Evolutionary conservation across 2,888 invertebrate species (phyloP).

Genomic region (Diarsia mendica): DNA sequence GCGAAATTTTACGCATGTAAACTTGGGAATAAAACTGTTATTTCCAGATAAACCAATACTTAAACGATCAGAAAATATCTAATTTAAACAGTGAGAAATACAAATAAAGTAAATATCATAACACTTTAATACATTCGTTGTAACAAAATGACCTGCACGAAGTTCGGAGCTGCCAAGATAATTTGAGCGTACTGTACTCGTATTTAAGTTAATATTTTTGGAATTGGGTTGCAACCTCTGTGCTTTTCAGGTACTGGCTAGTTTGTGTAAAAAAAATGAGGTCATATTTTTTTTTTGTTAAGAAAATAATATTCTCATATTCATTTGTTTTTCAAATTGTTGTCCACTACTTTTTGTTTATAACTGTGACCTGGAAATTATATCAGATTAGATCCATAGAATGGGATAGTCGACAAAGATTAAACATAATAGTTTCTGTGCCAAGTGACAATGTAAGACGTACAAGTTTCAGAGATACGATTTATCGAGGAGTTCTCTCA

Average conservation of each 20-base stretch:
- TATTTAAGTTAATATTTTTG: background rate
- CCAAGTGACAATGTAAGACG: constrained; percentile 62
- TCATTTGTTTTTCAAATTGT: background rate
- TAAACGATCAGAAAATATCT: too few species aligned
- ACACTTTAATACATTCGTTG: too few species aligned
- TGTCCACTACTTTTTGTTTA: background rate
- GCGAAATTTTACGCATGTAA: too few species aligned
- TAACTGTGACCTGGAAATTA: background rate
- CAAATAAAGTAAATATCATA: too few species aligned
- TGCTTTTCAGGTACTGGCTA: background rate
- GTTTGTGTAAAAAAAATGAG: background rate
- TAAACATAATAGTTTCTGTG: constrained; percentile 41
- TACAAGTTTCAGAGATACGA: constrained; percentile 51
- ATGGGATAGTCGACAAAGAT: background rate
- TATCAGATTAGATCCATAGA: background rate
- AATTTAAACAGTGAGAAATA: too few species aligned
- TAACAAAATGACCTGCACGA: too few species aligned
- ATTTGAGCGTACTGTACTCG: too few species aligned
- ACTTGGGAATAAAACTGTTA: too few species aligned
- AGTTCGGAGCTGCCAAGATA: too few species aligned
- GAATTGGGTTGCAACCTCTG: background rate
- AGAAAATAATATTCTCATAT: background rate
- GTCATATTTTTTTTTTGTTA: background rate
- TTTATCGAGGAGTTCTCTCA: constrained; percentile 48
- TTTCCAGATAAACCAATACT: too few species aligned